A percentile compares a stretch with the other conserved stretches of the same genome.
Evolutionary conservation across 1,140 invertebrate species (phyloP).

Genomic region (Nephotettix cincticeps): DNA sequence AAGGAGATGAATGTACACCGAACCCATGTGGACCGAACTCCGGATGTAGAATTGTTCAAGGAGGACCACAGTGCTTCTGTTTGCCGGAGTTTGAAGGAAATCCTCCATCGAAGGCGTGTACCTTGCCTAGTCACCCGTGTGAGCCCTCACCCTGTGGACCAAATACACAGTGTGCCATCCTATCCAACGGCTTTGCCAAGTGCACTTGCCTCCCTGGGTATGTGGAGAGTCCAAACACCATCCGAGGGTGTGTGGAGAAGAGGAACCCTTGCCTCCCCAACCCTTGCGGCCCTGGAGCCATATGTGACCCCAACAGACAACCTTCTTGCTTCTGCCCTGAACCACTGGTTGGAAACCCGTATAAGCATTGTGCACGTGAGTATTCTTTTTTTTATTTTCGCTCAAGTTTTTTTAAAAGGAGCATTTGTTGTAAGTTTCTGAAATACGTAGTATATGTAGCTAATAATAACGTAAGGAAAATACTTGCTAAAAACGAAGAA

Average conservation of each 20-base stretch:
- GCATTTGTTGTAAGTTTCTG: too few relatives aligned
- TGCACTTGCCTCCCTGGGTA: constrained; percentile 82
- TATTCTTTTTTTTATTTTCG: too few relatives aligned
- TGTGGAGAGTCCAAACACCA: constrained; percentile 83
- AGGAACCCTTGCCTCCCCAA: constrained; percentile 78
- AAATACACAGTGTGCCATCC: constrained; percentile 79
- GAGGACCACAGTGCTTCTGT: constrained; percentile 77
- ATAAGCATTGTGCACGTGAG: constrained; percentile 63
- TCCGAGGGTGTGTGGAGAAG: constrained; percentile 76
- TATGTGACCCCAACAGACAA: constrained; percentile 71
- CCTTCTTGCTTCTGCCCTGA: constrained; percentile 81
- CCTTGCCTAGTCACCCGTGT: constrained; percentile 71
- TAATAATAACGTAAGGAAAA: too few relatives aligned
- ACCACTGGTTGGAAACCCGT: constrained; percentile 74
- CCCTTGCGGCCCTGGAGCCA: constrained; percentile 73
- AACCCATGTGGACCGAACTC: constrained; percentile 83
- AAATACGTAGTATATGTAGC: too few relatives aligned
- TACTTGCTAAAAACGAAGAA: too few relatives aligned
- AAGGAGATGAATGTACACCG: constrained; percentile 79
- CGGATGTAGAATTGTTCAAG: constrained; percentile 69
- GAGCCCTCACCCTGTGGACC: constrained; percentile 83
- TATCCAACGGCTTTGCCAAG: constrained; percentile 81
- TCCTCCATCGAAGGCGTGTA: constrained; percentile 68
- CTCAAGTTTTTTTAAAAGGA: too few relatives aligned
- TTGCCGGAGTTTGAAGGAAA: constrained; percentile 85